Conservation (phyloP, 2,888 invertebrate genomes). For the Itoplectis maculator region DNA sequence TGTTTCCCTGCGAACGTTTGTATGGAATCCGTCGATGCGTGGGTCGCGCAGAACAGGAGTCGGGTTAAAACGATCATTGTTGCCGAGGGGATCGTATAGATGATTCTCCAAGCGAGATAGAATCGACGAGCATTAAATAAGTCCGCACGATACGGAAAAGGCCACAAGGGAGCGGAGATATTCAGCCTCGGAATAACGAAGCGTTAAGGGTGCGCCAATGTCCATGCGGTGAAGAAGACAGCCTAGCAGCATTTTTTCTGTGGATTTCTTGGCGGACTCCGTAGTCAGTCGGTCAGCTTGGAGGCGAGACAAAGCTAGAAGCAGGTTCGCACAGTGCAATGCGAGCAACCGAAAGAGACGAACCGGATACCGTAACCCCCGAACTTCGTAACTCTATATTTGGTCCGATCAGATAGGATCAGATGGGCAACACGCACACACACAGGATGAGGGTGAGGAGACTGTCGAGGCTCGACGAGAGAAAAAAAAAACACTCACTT, state of each 20-base stretch:
- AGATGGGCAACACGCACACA: slow-evolving; percentile 17
- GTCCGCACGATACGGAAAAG: not conserved
- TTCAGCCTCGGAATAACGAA: slow-evolving; percentile 47
- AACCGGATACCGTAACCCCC: slow-evolving; percentile 56
- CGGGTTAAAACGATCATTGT: slow-evolving; percentile 21
- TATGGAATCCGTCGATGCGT: not conserved
- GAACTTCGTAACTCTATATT: slow-evolving; percentile 76
- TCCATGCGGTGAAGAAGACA: slow-evolving; percentile 9
- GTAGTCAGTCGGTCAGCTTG: slow-evolving; percentile 38
- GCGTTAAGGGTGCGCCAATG: slow-evolving; percentile 2
- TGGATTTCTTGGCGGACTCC: not conserved
- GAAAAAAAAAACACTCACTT: slow-evolving; percentile 9
- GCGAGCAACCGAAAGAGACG: slow-evolving; percentile 32
- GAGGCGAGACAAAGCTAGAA: not conserved
- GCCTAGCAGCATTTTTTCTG: not conserved
- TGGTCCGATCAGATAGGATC: slow-evolving; percentile 74
- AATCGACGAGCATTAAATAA: slow-evolving; percentile 19
- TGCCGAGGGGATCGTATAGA: not conserved
- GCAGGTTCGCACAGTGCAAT: not conserved
- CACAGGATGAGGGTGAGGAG: slow-evolving; percentile 12
- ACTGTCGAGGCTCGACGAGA: not conserved
- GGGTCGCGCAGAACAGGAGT: not conserved
- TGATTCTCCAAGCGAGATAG: slow-evolving; percentile 22
- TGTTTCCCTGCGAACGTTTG: not conserved
- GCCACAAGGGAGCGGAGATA: slow-evolving; percentile 18